phyloP scores from a whole-genome alignment of 2,888 invertebrate genomes.

The Congeria kusceri region DNA sequence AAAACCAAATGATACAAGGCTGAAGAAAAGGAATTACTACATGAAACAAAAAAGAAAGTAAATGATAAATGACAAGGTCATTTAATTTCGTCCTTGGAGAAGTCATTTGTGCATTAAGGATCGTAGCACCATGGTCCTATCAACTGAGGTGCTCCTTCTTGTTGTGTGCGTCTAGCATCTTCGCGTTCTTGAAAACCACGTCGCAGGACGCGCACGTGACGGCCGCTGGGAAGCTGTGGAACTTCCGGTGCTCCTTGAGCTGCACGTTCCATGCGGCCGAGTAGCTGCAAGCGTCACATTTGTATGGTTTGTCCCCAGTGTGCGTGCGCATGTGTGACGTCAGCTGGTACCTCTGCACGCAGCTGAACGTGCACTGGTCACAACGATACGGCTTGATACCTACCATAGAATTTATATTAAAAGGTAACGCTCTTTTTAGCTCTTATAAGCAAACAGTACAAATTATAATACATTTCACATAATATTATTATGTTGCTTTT shows the following conservation, averaged over 20 bases:
- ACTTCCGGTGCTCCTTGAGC: conserved; percentile 30
- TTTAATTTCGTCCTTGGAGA: too few relatives aligned
- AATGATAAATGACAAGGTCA: too few relatives aligned
- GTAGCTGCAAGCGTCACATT: conserved; percentile 35
- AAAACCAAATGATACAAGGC: too few relatives aligned
- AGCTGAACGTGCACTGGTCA: conserved; percentile 31
- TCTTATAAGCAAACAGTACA: too few relatives aligned
- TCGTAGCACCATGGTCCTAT: too few relatives aligned
- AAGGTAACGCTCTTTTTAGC: too few relatives aligned
- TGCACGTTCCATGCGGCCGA: conserved; percentile 47
- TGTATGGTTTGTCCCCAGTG: conserved; percentile 37
- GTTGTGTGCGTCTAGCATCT: conserved; percentile 16
- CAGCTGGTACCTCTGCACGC: conserved; percentile 37
- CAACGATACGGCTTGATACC: conserved; percentile 34
- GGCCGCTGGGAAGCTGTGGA: conserved; percentile 9
- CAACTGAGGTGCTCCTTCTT: conserved; percentile 22
- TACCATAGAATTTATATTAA: too few relatives aligned
- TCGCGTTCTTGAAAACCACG: conserved; percentile 28
- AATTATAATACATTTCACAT: too few relatives aligned
- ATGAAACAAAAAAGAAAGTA: too few relatives aligned
- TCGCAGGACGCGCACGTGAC: conserved; percentile 26
- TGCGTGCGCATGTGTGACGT: conserved; percentile 43
- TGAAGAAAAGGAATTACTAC: too few relatives aligned
- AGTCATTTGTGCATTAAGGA: too few relatives aligned
- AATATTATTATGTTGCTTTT: too few relatives aligned